A percentile compares a stretch with the other conserved stretches of the same genome.
phyloP scores from a whole-genome alignment of 2,113 vertebrate genomes.

The Thomomys bottae region DNA sequence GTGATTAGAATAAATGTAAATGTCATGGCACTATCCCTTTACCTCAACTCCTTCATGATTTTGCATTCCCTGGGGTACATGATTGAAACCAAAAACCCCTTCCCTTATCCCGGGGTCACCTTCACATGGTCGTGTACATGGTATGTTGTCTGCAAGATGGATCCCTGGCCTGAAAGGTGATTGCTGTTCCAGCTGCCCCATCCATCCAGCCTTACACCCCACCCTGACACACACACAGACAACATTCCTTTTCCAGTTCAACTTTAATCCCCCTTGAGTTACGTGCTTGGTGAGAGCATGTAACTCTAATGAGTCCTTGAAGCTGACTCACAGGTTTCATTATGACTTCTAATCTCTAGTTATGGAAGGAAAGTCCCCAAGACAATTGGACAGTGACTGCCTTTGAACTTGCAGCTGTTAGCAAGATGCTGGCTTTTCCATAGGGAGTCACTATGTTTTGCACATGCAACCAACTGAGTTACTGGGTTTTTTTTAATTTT shows the following conservation, averaged over 20 bases:
- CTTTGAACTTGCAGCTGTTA: not conserved
- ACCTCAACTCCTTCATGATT: not conserved
- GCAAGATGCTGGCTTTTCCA: not conserved
- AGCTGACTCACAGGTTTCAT: no score
- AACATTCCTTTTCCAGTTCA: not conserved
- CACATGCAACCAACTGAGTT: not conserved
- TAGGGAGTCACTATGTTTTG: not conserved
- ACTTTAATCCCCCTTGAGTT: not conserved
- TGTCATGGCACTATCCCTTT: not conserved
- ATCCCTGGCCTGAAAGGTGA: fast-evolving
- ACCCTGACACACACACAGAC: no score
- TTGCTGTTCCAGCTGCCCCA: not conserved
- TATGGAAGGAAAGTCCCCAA: not conserved
- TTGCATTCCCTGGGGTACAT: not conserved
- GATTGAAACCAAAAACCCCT: not conserved
- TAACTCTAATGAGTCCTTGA: not conserved
- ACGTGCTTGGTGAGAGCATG: not conserved
- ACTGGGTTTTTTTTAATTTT: not conserved
- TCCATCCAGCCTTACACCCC: not conserved
- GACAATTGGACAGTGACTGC: not conserved
- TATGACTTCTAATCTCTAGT: not conserved
- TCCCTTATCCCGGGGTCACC: not conserved
- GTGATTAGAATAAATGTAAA: not conserved
- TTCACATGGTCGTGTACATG: not conserved
- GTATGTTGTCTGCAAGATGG: not conserved